Conservation (phyloP, 2,797 vertebrate species). For the Chaetophractus vellerosus region DNA sequence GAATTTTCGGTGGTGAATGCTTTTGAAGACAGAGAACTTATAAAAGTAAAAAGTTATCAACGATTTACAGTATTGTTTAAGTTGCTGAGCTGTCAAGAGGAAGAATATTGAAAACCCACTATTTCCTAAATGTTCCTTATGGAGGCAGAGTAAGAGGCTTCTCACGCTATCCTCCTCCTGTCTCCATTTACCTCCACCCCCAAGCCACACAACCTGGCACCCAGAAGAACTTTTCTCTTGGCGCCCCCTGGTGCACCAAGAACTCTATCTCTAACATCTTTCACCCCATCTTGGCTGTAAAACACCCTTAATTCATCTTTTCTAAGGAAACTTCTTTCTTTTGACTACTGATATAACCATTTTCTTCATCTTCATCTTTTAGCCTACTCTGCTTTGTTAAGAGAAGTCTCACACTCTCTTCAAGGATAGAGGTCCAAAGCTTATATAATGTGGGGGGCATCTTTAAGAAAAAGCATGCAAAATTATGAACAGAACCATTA, state of each 20-base stretch:
- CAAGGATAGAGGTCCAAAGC: background rate
- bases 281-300: background rate
- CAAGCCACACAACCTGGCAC: accelerated
- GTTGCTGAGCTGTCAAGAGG: background rate
- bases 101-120: background rate
- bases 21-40: background rate
- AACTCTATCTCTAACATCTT: background rate
- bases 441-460: background rate
- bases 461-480: background rate
- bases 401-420: background rate
- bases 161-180: too few species aligned
- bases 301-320: background rate
- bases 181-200: accelerated
- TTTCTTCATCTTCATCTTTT: background rate
- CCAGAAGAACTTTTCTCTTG: background rate
- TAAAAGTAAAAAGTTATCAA: background rate
- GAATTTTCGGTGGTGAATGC: background rate
- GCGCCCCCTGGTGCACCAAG: background rate
- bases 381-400: background rate
- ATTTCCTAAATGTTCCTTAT: background rate
- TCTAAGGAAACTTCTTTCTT: background rate
- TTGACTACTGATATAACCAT: background rate
- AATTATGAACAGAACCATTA: background rate
- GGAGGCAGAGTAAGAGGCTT: accelerated
- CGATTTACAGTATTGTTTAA: background rate